Evolutionary conservation across 1,140 invertebrate species (phyloP).

Genomic region (Zaprionus kolodkinae): DNA sequence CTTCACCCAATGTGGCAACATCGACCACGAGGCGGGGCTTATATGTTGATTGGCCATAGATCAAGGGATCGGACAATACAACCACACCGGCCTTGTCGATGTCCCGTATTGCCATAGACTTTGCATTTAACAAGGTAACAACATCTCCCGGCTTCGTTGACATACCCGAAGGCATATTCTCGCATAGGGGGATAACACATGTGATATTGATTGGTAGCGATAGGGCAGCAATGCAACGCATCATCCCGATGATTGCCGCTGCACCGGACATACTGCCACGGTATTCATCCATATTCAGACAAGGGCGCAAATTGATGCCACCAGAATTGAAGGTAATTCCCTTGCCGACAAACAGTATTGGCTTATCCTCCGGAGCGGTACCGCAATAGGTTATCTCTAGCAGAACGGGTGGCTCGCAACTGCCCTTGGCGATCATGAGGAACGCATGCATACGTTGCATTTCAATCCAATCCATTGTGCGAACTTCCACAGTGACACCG

Average conservation of each 20-base stretch:
- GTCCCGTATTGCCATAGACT: conserved; percentile 94
- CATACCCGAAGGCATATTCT: conserved; percentile 93
- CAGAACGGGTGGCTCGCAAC: conserved; percentile 90
- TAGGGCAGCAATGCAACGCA: conserved; percentile 89
- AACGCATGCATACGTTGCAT: conserved; percentile 90
- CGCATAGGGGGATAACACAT: conserved; percentile 90
- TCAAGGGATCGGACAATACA: conserved; percentile 94
- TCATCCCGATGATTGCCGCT: conserved; percentile 90
- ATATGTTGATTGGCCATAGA: conserved; percentile 88
- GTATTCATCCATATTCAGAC: conserved; percentile 92
- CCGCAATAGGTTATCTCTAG: conserved; percentile 88
- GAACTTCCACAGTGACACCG: conserved; percentile 87
- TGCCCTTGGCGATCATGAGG: conserved; percentile 91
- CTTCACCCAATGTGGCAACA: conserved; percentile 88
- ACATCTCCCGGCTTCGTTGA: conserved; percentile 95
- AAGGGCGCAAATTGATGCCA: conserved; percentile 93
- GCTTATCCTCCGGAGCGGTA: conserved; percentile 84
- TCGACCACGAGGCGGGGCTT: conserved; percentile 89
- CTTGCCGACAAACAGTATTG: conserved; percentile 90
- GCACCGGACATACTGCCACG: conserved; percentile 96
- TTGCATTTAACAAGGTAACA: conserved; percentile 92
- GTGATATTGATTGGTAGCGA: conserved; percentile 91
- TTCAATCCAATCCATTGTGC: conserved; percentile 89
- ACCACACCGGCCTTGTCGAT: conserved; percentile 96
- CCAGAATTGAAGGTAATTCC: conserved; percentile 95